Conservation (phyloP, 2,888 invertebrate genomes). For the Cyaniris semiargus region DNA sequence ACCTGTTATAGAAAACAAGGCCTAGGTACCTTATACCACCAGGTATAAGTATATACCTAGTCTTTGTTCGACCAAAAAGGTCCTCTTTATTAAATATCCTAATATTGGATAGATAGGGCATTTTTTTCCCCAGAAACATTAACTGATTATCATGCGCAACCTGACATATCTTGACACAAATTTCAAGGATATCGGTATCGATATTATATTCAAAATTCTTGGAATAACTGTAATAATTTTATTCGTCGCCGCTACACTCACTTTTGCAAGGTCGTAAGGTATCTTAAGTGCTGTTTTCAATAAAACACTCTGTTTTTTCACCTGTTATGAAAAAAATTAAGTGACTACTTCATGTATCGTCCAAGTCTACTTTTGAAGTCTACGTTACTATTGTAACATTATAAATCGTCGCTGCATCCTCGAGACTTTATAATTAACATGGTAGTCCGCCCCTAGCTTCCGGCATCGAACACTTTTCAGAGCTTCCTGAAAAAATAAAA, state of each 20-base stretch:
- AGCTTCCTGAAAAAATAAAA: too few species aligned
- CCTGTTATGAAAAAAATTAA: background rate
- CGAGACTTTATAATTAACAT: too few species aligned
- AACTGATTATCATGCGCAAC: background rate
- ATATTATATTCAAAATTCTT: conserved; percentile 13
- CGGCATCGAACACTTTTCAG: too few species aligned
- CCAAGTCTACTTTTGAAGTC: too few species aligned
- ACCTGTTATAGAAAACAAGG: background rate
- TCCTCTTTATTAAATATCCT: too few species aligned
- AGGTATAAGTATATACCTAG: too few species aligned
- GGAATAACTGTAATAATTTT: conserved; percentile 15
- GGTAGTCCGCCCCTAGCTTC: too few species aligned
- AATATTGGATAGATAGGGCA: too few species aligned
- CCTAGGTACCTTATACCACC: too few species aligned
- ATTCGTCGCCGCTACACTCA: conserved; percentile 21
- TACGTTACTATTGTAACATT: too few species aligned
- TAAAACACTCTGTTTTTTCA: background rate
- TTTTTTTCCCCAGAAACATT: background rate
- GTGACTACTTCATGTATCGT: background rate
- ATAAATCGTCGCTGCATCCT: too few species aligned
- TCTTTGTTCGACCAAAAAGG: too few species aligned
- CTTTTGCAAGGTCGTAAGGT: conserved; percentile 17
- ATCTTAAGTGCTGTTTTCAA: conserved; percentile 3
- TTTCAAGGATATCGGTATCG: conserved; percentile 18
- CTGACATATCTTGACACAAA: background rate